Base-by-base conservation (phyloP, 2,888 invertebrate species). In the Pseudococcus jackbeardsleyi region DNA sequence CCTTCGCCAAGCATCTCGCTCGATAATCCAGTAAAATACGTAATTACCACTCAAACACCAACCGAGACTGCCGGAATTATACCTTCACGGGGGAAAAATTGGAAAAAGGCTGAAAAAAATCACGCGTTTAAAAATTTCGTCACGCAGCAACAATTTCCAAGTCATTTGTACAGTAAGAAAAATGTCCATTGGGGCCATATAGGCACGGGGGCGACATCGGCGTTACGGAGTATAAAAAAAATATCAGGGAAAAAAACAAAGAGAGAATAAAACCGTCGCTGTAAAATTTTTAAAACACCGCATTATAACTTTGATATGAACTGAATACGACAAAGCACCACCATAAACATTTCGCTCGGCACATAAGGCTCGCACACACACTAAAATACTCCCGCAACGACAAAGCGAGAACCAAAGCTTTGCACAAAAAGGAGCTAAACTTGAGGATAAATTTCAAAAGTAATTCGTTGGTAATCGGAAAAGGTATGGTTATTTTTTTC, bases 71-170 rank as follows among this genome's bases (percentile, higher is more conserved):
- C 64, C 6, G 5, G 64, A 50, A 50, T 50, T 50, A 50, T 17
- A 50, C 50, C 5, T 15, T 11, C 15, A 50, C 15, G 17, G 50
- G 17, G 50, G 15, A 50, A 50, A 50, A 50, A 50, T 50, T 50
- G 50, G 17, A 64, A 64, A 64, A 64, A 12, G 26, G 26, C 26
- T 33, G 26, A 50, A 11, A 15, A 15, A 50, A 50, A 50, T 50
- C 50, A 50, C 50, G 17, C 33, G 64, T 77, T 77, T 77, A 17
- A 26, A 33, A 77, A 77, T 77, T 26, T 77, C 39, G 33, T 77
- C 77, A 77, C 77, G 77, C 77, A 26, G 22, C 77, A 17, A 77
- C 77, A 77, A 77, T 77, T 77, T 77, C 77, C 77, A 77, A 64
- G 64, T 64, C 64, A 64, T 64, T 64, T 64, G 64, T 64, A 64